These are phyloP conservation scores for Upupa epops DNA, from an alignment of 2,113 vertebrate genomes.

Conservation along the genomic window DNA sequence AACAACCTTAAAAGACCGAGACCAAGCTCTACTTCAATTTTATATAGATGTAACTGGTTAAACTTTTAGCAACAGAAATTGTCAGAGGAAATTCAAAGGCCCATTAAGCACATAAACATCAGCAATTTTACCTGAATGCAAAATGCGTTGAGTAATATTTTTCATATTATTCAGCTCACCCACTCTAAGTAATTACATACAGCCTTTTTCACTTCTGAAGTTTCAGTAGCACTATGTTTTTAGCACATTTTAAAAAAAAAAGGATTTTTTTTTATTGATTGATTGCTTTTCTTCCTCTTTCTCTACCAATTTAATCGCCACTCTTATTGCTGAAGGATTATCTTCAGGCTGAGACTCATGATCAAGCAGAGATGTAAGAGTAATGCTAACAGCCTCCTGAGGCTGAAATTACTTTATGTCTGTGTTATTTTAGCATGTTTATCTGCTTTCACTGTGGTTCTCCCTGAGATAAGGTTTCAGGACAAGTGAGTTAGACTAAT, in stretches of 20 bases:
- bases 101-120: slow-evolving; percentile 5
- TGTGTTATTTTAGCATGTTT: background rate
- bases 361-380: background rate
- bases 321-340: background rate
- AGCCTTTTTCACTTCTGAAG: background rate
- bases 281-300: background rate
- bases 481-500: background rate
- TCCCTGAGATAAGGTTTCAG: background rate
- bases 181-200: slow-evolving; percentile 23
- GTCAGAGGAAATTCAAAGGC: background rate
- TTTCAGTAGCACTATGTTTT: background rate
- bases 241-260: background rate
- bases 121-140: slow-evolving; percentile 3
- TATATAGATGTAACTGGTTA: background rate
- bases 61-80: slow-evolving; percentile 6
- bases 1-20: background rate
- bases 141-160: background rate
- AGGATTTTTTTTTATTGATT: background rate
- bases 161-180: background rate
- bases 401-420: background rate
- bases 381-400: background rate
- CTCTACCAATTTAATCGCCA: background rate
- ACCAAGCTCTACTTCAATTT: background rate
- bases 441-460: background rate
- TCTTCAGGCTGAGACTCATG: background rate